Conservation (phyloP, 2,113 vertebrate genomes). For the Megaceryle maxima region DNA sequence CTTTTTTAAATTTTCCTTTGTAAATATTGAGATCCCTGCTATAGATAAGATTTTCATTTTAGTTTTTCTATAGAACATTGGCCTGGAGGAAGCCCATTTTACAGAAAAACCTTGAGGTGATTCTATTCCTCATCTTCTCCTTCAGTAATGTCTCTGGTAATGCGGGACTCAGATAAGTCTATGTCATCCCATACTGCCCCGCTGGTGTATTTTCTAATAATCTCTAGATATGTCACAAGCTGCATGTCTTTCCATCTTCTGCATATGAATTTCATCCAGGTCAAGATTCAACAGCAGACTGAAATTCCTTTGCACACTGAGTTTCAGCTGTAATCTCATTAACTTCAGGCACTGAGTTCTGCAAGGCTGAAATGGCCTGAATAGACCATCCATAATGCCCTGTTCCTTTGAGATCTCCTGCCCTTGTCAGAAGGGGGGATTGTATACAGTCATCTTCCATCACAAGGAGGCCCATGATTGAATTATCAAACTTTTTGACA, state of each 20-base stretch:
- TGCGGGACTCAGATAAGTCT: background rate
- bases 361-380: background rate
- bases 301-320: background rate
- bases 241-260: background rate
- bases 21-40: background rate
- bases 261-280: background rate
- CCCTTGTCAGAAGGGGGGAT: background rate
- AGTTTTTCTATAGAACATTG: background rate
- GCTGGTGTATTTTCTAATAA: background rate
- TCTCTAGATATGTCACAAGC: background rate
- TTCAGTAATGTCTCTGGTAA: background rate
- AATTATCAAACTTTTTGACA: background rate
- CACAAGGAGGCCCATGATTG: background rate
- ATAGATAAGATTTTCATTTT: background rate
- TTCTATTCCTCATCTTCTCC: background rate
- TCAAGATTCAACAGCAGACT: background rate
- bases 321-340: background rate
- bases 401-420: background rate
- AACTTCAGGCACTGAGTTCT: background rate
- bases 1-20: background rate
- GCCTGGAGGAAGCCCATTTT: background rate
- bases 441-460: background rate
- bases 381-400: fast-evolving
- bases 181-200: background rate
- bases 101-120: background rate